Base-by-base conservation (phyloP, 2,888 invertebrate genomes). In the Zelleria hepariella region DNA sequence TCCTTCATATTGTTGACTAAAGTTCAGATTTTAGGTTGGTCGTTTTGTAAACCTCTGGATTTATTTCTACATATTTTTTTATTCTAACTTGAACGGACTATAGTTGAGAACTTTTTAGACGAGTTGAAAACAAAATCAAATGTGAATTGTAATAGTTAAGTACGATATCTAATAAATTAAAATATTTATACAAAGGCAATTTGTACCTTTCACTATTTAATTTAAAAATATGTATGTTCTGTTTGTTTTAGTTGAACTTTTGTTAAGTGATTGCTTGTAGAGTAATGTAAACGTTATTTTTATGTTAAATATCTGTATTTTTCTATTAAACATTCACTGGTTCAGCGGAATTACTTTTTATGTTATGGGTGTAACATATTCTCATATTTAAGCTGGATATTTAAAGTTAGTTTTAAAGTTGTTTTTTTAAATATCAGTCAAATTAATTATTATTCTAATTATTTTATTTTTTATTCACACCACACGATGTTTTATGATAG, bases 201-300 rank as follows among this genome's bases (percentile, higher is more conserved):
- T 53, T 53, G 53, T 25, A 53, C 53, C 53, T 53, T 53, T 53
- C 53, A n/a, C 25, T 53, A 53, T 53, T 53, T 53, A 49, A 49
- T 49, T 49, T 49, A 42, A 42, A 15, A 10, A 42, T 42, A 25
- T 53, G 25, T 53, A 53, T 24, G 24, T 21, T 18, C 23, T 25
- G 53, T 25, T 15, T 53, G 53, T 53, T 52, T 52, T 24, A 52
- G 53, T 53, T 25, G 25, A 24, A 20, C 7, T 25, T 53, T 52
- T 23, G 25, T 53, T 53, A 53, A 15, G 53, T 23, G 23, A 53
- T 25, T 25, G 53, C 53, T 53, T 53, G 24, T 53, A 23, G 20
- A 7, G 1, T 53, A 7, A 7, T n/a, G 49, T 49, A 53, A 25
- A 53, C 25, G 23, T 53, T 23, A 53, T 53, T 53, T 53, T 53